Evolutionary conservation across 2,113 vertebrate species (phyloP).

Genomic region (Catharus minimus): DNA sequence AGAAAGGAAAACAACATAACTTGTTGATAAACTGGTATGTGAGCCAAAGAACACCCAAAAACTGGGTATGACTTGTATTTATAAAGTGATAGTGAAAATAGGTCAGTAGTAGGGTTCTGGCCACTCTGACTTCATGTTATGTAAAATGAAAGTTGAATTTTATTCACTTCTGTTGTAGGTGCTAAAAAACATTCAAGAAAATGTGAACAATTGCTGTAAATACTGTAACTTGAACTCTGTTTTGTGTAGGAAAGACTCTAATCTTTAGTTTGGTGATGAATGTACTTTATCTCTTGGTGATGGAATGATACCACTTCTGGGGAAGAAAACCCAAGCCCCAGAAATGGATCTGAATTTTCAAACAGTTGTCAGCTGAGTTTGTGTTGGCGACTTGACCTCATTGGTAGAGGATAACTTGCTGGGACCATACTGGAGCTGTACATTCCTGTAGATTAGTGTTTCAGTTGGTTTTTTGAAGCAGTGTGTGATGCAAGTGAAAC

Average conservation of each 20-base stretch:
- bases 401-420: not conserved
- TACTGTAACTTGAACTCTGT: not conserved
- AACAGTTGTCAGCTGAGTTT: not conserved
- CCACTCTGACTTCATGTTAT: accelerated
- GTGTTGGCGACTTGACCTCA: not conserved
- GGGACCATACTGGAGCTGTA: not conserved
- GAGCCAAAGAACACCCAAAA: not conserved
- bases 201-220: not conserved
- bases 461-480: accelerated
- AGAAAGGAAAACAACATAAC: not conserved
- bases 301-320: accelerated
- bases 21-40: not conserved
- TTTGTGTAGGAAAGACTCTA: accelerated
- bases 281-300: accelerated
- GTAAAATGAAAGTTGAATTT: not conserved
- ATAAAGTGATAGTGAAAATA: not conserved
- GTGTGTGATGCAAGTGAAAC: not conserved
- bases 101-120: not conserved
- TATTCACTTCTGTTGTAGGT: accelerated
- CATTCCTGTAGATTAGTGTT: not conserved
- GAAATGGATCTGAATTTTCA: not conserved
- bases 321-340: not conserved
- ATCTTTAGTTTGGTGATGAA: not conserved
- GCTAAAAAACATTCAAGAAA: not conserved
- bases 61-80: not conserved